phyloP scores from a whole-genome alignment of 2,888 invertebrate species.

The Drosophila nigritarsus region DNA sequence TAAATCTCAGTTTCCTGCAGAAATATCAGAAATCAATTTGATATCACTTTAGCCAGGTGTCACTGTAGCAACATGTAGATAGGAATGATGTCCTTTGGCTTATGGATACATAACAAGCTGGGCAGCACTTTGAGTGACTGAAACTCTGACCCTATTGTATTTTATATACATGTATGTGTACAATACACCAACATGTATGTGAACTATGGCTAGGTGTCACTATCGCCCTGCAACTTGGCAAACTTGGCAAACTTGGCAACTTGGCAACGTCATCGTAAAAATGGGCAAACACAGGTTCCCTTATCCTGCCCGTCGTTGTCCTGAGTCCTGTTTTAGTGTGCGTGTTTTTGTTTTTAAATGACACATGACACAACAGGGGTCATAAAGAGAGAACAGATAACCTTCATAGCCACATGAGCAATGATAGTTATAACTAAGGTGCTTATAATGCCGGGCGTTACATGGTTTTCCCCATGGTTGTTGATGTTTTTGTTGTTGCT shows the following conservation, averaged over 20 bases:
- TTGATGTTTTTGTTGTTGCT: slow-evolving; percentile 13
- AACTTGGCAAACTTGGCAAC: slow-evolving; percentile 64
- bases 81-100: slow-evolving; percentile 8
- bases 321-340: slow-evolving; percentile 36
- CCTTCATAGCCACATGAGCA: slow-evolving; percentile 56
- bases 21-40: not conserved
- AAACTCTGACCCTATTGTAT: slow-evolving; percentile 25
- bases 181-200: slow-evolving; percentile 1
- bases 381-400: slow-evolving; percentile 24
- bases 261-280: slow-evolving; percentile 58
- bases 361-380: slow-evolving; percentile 46
- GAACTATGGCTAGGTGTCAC: slow-evolving; percentile 48
- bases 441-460: slow-evolving; percentile 43
- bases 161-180: slow-evolving; percentile 3
- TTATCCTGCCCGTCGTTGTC: slow-evolving; percentile 11
- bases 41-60: slow-evolving; percentile 17
- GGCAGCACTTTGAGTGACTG: slow-evolving; percentile 22
- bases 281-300: slow-evolving; percentile 40
- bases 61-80: not conserved
- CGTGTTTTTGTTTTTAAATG: slow-evolving; percentile 58
- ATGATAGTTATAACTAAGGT: slow-evolving; percentile 60
- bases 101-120: slow-evolving; percentile 30
- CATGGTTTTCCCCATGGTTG: slow-evolving; percentile 26
- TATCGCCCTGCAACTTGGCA: slow-evolving; percentile 61
- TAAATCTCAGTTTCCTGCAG: not conserved